Evolutionary conservation across 2,888 invertebrate species (phyloP).

Genomic region (Folsomia manolachei): DNA sequence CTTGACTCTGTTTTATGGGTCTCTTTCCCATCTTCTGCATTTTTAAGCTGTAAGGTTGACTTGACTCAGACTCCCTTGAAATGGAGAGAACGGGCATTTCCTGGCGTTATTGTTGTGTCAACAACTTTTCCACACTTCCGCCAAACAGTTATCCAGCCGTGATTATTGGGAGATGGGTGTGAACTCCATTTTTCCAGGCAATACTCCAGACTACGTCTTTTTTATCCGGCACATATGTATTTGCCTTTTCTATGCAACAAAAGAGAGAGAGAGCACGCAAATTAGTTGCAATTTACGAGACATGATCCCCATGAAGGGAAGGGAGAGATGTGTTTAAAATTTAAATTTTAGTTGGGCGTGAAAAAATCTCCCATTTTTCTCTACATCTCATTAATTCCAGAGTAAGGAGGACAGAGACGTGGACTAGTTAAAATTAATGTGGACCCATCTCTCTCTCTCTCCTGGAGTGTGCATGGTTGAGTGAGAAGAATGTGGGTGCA

Average conservation of each 20-base stretch:
- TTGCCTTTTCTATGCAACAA: background rate
- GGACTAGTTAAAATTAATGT: no score
- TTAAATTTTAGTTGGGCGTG: background rate
- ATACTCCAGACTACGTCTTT: background rate
- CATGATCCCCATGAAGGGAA: conserved; percentile 1
- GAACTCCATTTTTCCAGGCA: background rate
- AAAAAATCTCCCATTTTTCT: background rate
- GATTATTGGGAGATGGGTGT: background rate
- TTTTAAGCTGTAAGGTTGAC: no score
- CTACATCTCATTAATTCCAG: background rate
- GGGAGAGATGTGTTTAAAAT: background rate
- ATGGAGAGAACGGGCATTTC: no score
- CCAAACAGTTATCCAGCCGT: background rate
- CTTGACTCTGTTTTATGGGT: no score
- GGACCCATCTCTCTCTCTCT: no score
- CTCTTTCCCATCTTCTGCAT: no score
- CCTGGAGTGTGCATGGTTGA: background rate
- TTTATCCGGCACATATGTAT: no score
- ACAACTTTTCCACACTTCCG: background rate
- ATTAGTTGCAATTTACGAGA: conserved; percentile 22
- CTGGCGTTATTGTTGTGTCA: background rate
- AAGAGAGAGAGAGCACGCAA: background rate
- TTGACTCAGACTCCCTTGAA: no score
- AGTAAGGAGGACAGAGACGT: no score
- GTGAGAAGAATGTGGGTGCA: background rate